Base-by-base conservation (phyloP, 2,113 vertebrate genomes). In the Cochlearius cochlearius region DNA sequence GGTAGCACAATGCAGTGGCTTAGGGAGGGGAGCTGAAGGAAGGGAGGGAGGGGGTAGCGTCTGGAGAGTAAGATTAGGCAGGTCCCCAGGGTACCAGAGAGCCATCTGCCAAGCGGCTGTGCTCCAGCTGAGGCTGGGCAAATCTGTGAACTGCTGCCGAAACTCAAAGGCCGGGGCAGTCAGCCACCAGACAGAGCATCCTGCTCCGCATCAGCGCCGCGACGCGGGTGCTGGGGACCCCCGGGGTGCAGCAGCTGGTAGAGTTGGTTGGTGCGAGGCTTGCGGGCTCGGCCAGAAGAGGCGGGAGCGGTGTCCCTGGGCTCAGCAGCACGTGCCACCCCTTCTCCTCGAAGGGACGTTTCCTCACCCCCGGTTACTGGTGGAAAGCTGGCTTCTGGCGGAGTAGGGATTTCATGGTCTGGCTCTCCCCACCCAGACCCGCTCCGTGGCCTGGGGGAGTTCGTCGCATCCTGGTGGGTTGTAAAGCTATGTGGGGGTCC, bases 221-320 rank as follows among this genome's bases (percentile, higher is more conserved):
- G 0, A 10, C 1, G 0, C 0, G 4, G 23, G 10, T 4, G 4
- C 55, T 25, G 12, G 60, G 49, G 22, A 39, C 73, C 50, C 8
- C 39, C 0, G 2, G 10, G 19, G 11, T 88, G 38, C 25, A 49
- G 52, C 41, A 47, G 29, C 39, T 72, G 52, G 21, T 59, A 13
- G 36, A 75, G 39, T 17, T 90, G 9, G 29, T 60, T 20, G 14
- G 16, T 78, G 15, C 0, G 0, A 43, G 23, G 27, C 55, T 74
- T 76, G 26, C 7, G 11, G 64, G 50, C 49, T 73, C 0, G 1
- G 12, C 63, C 11, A 32, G 50, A 41, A 68, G 13, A 68, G 20
- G 12, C 66, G 55, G n/a, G 64, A 89, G 30, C 1, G 1, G 18
- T 3, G 0, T 87, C 32, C 7, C 29, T 71, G 23, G 29, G 14